Conservation (phyloP, 2,797 vertebrate species). For the Phylloscopus collybita region DNA sequence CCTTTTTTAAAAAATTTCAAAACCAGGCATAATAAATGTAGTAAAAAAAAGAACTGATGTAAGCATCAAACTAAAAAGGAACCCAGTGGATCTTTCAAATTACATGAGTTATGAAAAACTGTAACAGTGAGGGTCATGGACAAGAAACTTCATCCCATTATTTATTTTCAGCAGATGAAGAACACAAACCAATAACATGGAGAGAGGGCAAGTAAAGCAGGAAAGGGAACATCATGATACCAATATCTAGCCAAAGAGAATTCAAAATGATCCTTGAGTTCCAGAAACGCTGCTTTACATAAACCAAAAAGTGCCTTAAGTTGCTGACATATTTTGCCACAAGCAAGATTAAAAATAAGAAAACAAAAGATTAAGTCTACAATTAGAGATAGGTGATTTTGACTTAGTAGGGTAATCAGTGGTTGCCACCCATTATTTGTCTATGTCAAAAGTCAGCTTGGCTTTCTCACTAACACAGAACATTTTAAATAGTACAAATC, state of each 20-base stretch:
- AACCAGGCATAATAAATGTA: neutral
- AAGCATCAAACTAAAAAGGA: neutral
- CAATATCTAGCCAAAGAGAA: neutral
- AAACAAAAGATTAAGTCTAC: neutral
- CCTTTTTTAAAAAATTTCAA: neutral
- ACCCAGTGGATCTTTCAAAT: neutral
- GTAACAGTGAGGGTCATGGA: neutral
- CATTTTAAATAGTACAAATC: neutral
- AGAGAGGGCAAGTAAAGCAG: neutral
- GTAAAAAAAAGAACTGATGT: neutral
- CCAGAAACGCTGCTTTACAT: neutral
- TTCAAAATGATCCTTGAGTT: neutral
- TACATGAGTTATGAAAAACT: neutral
- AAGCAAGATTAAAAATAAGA: neutral
- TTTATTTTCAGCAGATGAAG: neutral
- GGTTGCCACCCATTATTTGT: neutral
- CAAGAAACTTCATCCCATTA: neutral
- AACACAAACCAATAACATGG: neutral
- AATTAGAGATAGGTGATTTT: neutral
- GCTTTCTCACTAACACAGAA: neutral
- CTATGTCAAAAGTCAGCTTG: neutral
- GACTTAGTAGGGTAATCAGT: neutral
- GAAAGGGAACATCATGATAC: neutral
- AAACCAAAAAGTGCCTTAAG: neutral
- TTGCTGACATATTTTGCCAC: neutral